Percentiles rank a stretch among this genome's conserved stretches.
phyloP scores from a whole-genome alignment of 2,888 invertebrate genomes.

The Dynastes maya region DNA sequence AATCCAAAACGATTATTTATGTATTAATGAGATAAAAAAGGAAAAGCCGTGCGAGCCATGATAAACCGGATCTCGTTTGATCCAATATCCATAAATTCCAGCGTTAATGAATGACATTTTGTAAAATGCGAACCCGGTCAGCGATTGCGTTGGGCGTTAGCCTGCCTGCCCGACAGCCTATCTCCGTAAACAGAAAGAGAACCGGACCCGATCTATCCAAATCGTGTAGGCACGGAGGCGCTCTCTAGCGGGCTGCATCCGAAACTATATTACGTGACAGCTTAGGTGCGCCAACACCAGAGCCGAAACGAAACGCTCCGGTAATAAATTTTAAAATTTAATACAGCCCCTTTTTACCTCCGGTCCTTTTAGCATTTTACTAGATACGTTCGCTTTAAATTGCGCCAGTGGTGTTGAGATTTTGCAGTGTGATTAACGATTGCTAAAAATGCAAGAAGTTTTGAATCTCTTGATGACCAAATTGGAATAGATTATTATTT shows the following conservation, averaged over 20 bases:
- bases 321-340: conserved; percentile 38
- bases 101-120: conserved; percentile 50
- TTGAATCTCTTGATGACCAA: conserved; percentile 55
- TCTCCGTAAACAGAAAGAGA: conserved; percentile 21
- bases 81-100: conserved; percentile 53
- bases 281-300: conserved; percentile 36
- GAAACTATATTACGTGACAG: conserved; percentile 37
- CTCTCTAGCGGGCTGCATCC: conserved; percentile 33
- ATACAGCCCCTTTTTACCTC: background rate
- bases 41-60: conserved; percentile 43
- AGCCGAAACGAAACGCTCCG: conserved; percentile 6
- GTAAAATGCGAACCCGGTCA: conserved; percentile 49
- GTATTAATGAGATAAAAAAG: conserved; percentile 45
- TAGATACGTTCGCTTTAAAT: no score
- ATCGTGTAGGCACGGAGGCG: conserved; percentile 18
- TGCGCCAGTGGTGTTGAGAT: no score
- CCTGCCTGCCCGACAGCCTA: conserved; percentile 15
- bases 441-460: conserved; percentile 58
- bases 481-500: no score
- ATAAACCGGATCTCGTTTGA: conserved; percentile 48
- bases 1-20: conserved; percentile 44
- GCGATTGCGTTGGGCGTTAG: conserved; percentile 45
- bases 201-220: conserved; percentile 21
- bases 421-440: no score
- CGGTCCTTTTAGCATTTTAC: background rate